Conservation (phyloP, 2,797 vertebrate genomes). For the Macrochelys suwanniensis region DNA sequence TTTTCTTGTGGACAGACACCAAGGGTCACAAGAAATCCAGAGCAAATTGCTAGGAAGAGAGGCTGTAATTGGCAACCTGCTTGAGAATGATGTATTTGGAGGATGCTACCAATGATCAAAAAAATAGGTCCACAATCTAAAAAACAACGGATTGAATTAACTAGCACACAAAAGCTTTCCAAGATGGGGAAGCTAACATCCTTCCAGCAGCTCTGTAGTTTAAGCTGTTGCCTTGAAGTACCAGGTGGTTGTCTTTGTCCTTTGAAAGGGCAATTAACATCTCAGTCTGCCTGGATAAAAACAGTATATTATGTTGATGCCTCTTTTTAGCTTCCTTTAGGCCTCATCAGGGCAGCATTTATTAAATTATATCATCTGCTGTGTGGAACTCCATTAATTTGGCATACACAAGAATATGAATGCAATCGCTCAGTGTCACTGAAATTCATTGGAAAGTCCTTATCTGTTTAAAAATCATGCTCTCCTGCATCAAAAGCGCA, state of each 20-base stretch:
- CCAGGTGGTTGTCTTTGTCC: fast-evolving
- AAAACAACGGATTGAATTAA: background rate
- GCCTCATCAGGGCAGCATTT: background rate
- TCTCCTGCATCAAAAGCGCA: constrained; percentile 8
- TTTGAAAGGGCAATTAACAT: background rate
- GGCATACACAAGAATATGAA: background rate
- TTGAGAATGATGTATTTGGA: fast-evolving
- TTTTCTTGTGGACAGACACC: background rate
- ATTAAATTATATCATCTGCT: background rate
- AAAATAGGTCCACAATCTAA: fast-evolving
- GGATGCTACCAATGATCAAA: background rate
- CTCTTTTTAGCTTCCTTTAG: background rate
- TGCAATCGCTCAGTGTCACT: constrained; percentile 12
- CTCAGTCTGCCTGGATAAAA: background rate
- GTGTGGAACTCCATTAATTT: background rate
- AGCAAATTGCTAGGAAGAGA: background rate
- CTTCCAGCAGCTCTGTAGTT: background rate
- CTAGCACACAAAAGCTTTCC: background rate
- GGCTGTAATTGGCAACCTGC: fast-evolving
- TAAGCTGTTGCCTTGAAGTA: background rate
- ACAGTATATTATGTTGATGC: background rate
- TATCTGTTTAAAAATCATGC: constrained; percentile 31
- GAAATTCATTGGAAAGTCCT: constrained; percentile 6
- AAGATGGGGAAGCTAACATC: fast-evolving
- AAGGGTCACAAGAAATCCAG: background rate